These are phyloP conservation scores for Oncorhynchus tshawytscha DNA, from an alignment of 2,113 vertebrate species.

Conservation along the genomic window DNA sequence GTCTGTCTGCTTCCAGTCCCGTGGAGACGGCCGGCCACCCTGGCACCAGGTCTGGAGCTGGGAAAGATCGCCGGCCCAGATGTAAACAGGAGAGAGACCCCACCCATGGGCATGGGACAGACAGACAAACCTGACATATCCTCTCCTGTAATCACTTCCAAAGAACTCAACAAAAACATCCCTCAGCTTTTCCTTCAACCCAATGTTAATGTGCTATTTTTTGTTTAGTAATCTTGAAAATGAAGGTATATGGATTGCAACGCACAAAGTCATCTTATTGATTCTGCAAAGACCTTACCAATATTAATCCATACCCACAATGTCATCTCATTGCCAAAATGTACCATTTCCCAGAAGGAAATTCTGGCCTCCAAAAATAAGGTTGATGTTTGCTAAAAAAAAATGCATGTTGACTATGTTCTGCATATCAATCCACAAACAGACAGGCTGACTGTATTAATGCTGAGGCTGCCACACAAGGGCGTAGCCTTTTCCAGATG, in stretches of 20 bases:
- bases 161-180: slow-evolving; percentile 45
- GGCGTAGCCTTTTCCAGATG: slow-evolving; percentile 37
- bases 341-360: background rate
- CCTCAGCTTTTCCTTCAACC: slow-evolving; percentile 36
- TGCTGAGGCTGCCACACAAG: background rate
- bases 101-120: slow-evolving; percentile 59
- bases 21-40: slow-evolving; percentile 73
- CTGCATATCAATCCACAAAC: background rate
- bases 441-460: background rate
- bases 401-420: background rate
- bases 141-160: slow-evolving; percentile 47
- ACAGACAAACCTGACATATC: slow-evolving; percentile 66
- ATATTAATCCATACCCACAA: too few species aligned
- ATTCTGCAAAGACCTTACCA: background rate
- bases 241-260: background rate
- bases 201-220: background rate
- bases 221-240: background rate
- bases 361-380: background rate
- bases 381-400: background rate
- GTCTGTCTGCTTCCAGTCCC: slow-evolving; percentile 59
- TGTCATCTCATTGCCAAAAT: background rate
- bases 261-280: background rate
- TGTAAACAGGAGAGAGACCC: slow-evolving; percentile 74
- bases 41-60: slow-evolving; percentile 83
- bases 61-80: slow-evolving; percentile 79